phyloP scores from a whole-genome alignment of 2,888 invertebrate species.

The Alentia gelatinosa region DNA sequence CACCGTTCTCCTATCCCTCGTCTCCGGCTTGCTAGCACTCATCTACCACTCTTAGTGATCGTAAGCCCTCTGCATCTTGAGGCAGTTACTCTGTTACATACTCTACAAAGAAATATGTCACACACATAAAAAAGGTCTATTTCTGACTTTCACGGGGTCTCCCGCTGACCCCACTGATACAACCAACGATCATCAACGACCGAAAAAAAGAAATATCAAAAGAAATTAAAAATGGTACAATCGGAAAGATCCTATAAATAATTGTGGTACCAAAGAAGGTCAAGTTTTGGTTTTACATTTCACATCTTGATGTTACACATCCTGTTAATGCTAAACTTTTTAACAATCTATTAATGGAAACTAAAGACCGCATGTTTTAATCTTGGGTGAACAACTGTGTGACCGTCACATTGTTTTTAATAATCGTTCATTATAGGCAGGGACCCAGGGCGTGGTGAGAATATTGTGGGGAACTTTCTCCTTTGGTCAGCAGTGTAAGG shows the following conservation, averaged over 20 bases:
- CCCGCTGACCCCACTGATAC: neutral
- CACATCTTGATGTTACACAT: neutral
- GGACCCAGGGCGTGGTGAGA: neutral
- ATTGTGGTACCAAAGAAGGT: neutral
- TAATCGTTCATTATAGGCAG: neutral
- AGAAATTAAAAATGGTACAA: neutral
- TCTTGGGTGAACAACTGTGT: neutral
- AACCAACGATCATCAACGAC: neutral
- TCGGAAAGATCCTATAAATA: neutral
- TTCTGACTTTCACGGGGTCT: neutral
- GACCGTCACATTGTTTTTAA: neutral
- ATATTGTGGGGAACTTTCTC: neutral
- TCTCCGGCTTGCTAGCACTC: constrained; percentile 46
- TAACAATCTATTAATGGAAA: neutral
- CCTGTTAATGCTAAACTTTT: neutral
- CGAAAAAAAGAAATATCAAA: neutral
- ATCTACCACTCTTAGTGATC: constrained; percentile 54
- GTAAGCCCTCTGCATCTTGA: neutral
- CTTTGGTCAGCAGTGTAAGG: too few species aligned
- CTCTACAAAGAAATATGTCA: neutral
- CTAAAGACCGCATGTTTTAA: neutral
- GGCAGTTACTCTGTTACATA: constrained; percentile 2
- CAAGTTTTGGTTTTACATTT: neutral
- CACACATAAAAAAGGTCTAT: neutral
- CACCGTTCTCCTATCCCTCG: neutral